Conservation (phyloP, 1,140 invertebrate genomes). For the Dendroctonus ponderosae region DNA sequence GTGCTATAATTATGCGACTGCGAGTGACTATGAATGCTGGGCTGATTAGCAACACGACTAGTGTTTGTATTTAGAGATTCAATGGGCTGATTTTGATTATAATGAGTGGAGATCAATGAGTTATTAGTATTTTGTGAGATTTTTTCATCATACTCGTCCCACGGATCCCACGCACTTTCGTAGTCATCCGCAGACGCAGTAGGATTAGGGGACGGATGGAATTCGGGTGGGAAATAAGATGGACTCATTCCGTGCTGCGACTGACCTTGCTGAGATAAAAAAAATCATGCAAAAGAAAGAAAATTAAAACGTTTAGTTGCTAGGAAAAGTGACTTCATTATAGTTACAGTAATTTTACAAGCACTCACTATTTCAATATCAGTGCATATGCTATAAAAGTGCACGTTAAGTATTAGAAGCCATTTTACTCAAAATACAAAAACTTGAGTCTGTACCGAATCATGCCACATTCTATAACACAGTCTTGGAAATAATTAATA, state of each 20-base stretch:
- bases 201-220: conserved; percentile 19
- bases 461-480: conserved; percentile 25
- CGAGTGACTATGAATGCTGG: conserved; percentile 32
- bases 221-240: conserved; percentile 31
- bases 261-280: conserved; percentile 43
- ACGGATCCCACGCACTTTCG: conserved; percentile 53
- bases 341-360: conserved; percentile 19
- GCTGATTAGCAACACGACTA: conserved; percentile 31
- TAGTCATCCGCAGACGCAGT: conserved; percentile 34
- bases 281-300: conserved; percentile 46
- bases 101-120: conserved; percentile 8
- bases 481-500: not conserved
- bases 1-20: conserved; percentile 24
- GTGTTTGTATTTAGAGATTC: conserved; percentile 48
- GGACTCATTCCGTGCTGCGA: conserved; percentile 36
- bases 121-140: conserved; percentile 26
- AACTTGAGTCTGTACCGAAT: conserved; percentile 31
- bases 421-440: conserved; percentile 43
- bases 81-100: conserved; percentile 34
- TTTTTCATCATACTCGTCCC: conserved; percentile 57
- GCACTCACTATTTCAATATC: conserved; percentile 10
- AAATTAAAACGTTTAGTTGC: conserved; percentile 38
- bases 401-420: no score
- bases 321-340: conserved; percentile 9
- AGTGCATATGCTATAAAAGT: not conserved